Evolutionary conservation across 2,113 vertebrate genomes (phyloP).

Genomic region (Dendropsophus ebraccatus): DNA sequence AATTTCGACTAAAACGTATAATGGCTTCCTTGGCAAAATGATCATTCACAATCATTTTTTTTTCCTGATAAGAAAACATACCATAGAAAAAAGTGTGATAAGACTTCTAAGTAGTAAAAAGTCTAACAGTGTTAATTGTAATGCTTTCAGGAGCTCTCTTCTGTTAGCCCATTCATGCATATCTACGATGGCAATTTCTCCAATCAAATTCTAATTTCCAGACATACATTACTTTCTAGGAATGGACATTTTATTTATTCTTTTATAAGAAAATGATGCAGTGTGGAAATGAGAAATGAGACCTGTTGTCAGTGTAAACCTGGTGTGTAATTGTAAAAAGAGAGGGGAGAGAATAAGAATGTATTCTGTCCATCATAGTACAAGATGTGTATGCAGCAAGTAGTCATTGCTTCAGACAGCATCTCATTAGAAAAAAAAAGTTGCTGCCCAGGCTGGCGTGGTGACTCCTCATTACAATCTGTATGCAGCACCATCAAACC

Average conservation of each 20-base stretch:
- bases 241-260: background rate
- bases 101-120: no score
- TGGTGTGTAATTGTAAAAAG: slow-evolving; percentile 7
- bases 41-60: no score
- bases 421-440: slow-evolving; percentile 42
- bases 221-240: background rate
- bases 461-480: slow-evolving; percentile 22
- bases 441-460: slow-evolving; percentile 6
- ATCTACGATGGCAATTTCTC: background rate
- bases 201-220: background rate
- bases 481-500: slow-evolving; percentile 5
- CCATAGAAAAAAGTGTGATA: no score
- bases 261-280: background rate
- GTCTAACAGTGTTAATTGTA: background rate
- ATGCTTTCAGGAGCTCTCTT: background rate
- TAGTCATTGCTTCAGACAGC: slow-evolving; percentile 33
- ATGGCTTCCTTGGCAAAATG: no score
- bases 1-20: no score
- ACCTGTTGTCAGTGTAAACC: slow-evolving; percentile 17
- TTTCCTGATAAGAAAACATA: no score
- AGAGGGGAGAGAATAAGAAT: background rate
- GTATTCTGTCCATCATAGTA: slow-evolving; percentile 23
- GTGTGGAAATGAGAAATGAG: background rate
- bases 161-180: background rate
- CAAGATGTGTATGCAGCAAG: slow-evolving; percentile 22